These are phyloP conservation scores for Nerophis ophidion DNA, from an alignment of 2,113 vertebrate genomes.

Conservation along the genomic window DNA sequence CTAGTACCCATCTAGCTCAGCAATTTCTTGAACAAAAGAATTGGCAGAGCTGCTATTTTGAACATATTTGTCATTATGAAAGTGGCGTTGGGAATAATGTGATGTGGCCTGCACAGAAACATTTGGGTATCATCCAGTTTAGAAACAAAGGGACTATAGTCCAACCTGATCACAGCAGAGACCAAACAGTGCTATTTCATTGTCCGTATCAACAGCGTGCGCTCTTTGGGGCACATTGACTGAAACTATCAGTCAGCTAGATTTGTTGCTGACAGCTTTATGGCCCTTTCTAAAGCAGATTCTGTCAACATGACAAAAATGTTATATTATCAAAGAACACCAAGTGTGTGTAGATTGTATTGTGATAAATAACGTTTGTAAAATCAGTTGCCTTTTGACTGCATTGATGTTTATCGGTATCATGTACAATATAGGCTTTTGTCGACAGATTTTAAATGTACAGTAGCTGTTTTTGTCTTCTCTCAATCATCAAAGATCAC, in stretches of 20 bases:
- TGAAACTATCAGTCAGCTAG: conserved; percentile 32
- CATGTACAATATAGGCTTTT: conserved; percentile 19
- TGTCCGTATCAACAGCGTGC: conserved; percentile 35
- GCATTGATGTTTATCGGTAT: neutral
- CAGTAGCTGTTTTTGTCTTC: conserved; percentile 39
- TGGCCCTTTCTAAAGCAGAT: conserved; percentile 4
- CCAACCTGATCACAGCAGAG: conserved; percentile 47
- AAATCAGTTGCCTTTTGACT: neutral
- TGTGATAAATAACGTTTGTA: neutral
- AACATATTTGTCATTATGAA: conserved; percentile 57
- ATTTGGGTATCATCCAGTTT: conserved; percentile 47
- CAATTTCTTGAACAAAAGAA: conserved; percentile 59
- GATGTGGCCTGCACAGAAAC: conserved; percentile 46
- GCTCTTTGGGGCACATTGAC: conserved; percentile 31
- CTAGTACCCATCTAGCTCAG: conserved; percentile 48
- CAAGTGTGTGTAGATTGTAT: conserved; percentile 2
- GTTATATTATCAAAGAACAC: neutral
- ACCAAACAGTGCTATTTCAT: conserved; percentile 28
- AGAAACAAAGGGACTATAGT: conserved; percentile 58
- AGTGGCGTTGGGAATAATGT: conserved; percentile 54
- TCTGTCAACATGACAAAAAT: conserved; percentile 8
- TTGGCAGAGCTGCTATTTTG: conserved; percentile 48
- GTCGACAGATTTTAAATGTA: conserved; percentile 25
- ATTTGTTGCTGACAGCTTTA: conserved; percentile 47
- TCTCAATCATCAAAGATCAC: conserved; percentile 46